Percentiles rank a stretch among this genome's conserved stretches.
Conservation (phyloP, 2,797 vertebrate species). For the Acrossocheilus wenchowensis region DNA sequence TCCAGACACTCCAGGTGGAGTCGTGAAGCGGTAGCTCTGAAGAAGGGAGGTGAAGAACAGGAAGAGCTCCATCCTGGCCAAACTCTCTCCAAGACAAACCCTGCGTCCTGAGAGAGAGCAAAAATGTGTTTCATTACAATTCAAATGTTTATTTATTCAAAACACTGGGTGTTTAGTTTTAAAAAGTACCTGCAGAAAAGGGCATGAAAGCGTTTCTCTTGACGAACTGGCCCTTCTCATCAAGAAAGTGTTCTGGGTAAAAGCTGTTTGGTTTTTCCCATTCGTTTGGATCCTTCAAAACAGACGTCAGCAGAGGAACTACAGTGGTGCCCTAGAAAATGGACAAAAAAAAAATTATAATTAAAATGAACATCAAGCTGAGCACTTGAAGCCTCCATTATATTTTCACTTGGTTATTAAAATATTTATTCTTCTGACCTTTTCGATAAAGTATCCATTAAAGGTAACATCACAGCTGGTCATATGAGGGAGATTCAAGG, state of each 20-base stretch:
- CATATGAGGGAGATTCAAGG: slow-evolving; percentile 11
- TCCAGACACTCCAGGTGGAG: slow-evolving; percentile 68
- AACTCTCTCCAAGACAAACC: slow-evolving; percentile 74
- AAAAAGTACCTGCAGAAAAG: slow-evolving; percentile 73
- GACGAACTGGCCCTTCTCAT: slow-evolving; percentile 68
- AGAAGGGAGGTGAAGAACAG: slow-evolving; percentile 78
- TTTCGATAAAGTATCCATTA: slow-evolving; percentile 70
- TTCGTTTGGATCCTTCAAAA: slow-evolving; percentile 67
- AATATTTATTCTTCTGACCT: slow-evolving; percentile 47
- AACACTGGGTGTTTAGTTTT: not conserved
- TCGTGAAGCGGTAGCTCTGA: slow-evolving; percentile 72
- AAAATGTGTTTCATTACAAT: not conserved
- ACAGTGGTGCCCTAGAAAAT: slow-evolving; percentile 68
- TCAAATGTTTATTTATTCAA: not conserved
- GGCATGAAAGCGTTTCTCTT: slow-evolving; percentile 73
- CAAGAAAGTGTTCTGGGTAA: slow-evolving; percentile 74
- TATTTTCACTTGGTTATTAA: not conserved
- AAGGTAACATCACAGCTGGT: slow-evolving; percentile 68
- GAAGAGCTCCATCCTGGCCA: slow-evolving; percentile 79
- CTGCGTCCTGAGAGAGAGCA: slow-evolving; percentile 63
- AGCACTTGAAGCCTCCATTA: too few species aligned
- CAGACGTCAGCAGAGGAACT: slow-evolving; percentile 60
- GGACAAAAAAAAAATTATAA: not conserved
- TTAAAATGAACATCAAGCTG: not conserved
- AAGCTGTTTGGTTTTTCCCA: slow-evolving; percentile 74